phyloP scores from a whole-genome alignment of 2,797 vertebrate genomes.

The Neosalanx taihuensis region DNA sequence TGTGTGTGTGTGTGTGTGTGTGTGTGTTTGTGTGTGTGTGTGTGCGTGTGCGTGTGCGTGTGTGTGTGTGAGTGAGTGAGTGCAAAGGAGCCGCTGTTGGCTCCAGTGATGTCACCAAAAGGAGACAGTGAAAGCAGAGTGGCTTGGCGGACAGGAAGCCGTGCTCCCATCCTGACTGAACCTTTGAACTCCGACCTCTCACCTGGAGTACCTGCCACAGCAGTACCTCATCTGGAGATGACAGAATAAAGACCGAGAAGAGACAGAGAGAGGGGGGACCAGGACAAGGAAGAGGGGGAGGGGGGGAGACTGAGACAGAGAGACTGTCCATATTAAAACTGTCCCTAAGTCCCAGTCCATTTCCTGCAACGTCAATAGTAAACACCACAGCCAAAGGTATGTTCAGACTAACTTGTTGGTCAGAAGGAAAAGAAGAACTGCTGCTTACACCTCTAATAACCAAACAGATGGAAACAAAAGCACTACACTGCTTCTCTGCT shows the following conservation, averaged over 20 bases:
- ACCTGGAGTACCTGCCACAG: neutral
- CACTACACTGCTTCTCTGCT: no score
- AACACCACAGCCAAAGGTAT: no score
- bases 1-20: slow-evolving; percentile 4
- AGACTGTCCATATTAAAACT: neutral
- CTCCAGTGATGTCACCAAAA: neutral
- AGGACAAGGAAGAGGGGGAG: neutral
- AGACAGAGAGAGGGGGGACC: neutral
- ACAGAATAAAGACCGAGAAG: neutral
- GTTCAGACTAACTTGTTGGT: no score
- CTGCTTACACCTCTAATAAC: no score
- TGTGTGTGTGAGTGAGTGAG: slow-evolving; percentile 1
- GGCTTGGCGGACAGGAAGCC: neutral
- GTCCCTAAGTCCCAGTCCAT: no score
- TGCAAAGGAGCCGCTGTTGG: neutral
- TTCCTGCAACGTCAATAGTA: no score
- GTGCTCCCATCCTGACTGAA: neutral
- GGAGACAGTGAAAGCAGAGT: neutral
- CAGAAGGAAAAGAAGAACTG: no score
- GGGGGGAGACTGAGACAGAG: no score
- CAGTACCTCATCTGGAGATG: neutral
- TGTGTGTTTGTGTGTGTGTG: slow-evolving; percentile 1
- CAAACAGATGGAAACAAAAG: no score
- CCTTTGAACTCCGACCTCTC: neutral
- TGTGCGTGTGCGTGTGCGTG: neutral